Conservation (phyloP, 2,888 invertebrate genomes). For the Polydrusus pterygomalis region DNA sequence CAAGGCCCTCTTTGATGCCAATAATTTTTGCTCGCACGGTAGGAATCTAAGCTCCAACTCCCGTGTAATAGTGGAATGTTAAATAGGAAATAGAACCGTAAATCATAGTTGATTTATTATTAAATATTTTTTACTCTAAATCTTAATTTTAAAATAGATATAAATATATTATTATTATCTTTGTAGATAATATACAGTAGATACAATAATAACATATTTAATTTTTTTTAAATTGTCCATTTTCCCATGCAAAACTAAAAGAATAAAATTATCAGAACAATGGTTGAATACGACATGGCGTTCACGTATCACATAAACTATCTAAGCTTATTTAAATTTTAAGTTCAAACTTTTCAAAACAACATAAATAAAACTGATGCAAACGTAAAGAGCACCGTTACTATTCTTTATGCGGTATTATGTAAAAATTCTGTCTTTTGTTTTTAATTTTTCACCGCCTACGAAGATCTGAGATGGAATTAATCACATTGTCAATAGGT, state of each 20-base stretch:
- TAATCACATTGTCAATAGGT: background rate
- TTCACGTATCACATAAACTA: conserved; percentile 42
- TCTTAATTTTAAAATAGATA: no score
- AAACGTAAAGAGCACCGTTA: conserved; percentile 6
- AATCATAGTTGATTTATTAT: no score
- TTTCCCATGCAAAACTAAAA: conserved; percentile 20
- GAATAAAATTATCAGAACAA: conserved; percentile 20
- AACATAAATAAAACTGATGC: conserved; percentile 28
- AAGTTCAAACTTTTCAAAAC: conserved; percentile 23
- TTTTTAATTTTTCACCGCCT: conserved; percentile 15
- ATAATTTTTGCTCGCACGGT: no score
- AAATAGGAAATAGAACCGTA: no score
- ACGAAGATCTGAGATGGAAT: background rate
- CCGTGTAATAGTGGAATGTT: no score
- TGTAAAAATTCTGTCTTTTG: conserved; percentile 9
- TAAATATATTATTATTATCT: no score
- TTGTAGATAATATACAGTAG: no score
- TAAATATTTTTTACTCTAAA: no score
- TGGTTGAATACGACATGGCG: conserved; percentile 23
- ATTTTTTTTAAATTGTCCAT: background rate
- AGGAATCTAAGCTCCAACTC: no score
- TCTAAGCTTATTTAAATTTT: conserved; percentile 35
- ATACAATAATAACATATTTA: no score
- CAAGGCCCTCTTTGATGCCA: no score
- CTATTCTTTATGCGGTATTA: conserved; percentile 1